Base-by-base conservation (phyloP, 1,140 invertebrate species). In the Pseudomyrmex cubaensis region DNA sequence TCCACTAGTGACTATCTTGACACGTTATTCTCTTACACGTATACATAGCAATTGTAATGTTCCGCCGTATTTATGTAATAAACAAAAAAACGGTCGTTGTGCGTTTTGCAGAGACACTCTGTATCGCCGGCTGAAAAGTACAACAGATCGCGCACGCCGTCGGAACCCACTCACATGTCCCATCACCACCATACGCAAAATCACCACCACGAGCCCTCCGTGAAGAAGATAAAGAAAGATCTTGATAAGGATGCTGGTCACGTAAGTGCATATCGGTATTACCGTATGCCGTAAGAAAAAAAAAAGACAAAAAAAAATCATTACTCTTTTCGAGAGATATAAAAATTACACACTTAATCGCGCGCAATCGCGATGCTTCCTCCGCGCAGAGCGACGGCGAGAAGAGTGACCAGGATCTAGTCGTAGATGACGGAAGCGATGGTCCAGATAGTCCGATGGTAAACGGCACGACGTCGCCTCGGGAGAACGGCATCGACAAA, bases 331-430 rank as follows among this genome's bases (percentile, higher is more conserved):
- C 5, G 17, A 12, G 20, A 62, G 9, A 13, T 1, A 52, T 35
- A 7, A 52, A 5, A 15, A 8, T 35, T 35, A 35, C 5, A 52
- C 50, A 9, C 7, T 61, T 46, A 46, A 48, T 74, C 35, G 44
- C 48, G 17, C 17, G 13, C 48, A 13, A 66, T 76, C 17, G 52
- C n/a, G 74, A n/a, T 62, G 22, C 52, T 15, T 7, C 20, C 9
- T 56, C 3, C 17, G 63, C 12, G 1, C 97, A 98, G 91, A 99
- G 98, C 95, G 98, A 99, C 94, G 98, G 98, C 64, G 98, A 99
- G 92, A 99, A 99, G 94, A 99, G 98, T 94, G 98, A 99, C 93
- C 98, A 99, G 94, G 98, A 99, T 94, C 95, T 99, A 90, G 98
- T 99, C 86, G 98, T 99, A 67, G 98, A 99, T 95, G 98, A 99